These are phyloP conservation scores for Drymodes brunneopygia DNA, from an alignment of 2,113 vertebrate genomes.

Conservation along the genomic window DNA sequence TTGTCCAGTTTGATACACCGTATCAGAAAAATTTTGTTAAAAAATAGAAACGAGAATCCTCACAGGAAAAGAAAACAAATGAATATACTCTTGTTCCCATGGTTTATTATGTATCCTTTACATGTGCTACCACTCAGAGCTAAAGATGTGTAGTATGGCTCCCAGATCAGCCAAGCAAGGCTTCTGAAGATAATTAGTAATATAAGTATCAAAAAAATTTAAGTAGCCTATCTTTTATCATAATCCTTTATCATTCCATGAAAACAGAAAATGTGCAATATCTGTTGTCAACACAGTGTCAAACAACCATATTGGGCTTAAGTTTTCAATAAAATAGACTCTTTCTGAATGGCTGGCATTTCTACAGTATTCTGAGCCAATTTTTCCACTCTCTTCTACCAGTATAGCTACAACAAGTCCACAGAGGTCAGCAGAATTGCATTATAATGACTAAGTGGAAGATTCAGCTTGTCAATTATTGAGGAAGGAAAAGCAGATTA, in stretches of 20 bases:
- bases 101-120: not conserved
- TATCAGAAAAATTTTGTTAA: not conserved
- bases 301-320: slow-evolving; percentile 52
- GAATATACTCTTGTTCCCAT: not conserved
- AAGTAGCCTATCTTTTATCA: not conserved
- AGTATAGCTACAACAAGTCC: slow-evolving; percentile 29
- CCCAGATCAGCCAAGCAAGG: not conserved
- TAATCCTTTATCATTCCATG: slow-evolving; percentile 15
- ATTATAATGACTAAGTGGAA: slow-evolving; percentile 5
- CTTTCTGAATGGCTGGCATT: slow-evolving; percentile 37
- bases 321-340: slow-evolving; percentile 46
- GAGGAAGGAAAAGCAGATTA: not conserved
- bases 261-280: slow-evolving; percentile 62
- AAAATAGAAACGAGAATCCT: not conserved
- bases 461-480: slow-evolving; percentile 34
- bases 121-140: not conserved
- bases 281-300: slow-evolving; percentile 63
- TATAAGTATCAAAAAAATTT: not conserved
- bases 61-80: not conserved
- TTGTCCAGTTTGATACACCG: not conserved
- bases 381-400: slow-evolving; percentile 21
- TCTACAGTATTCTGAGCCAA: slow-evolving; percentile 44
- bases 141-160: not conserved
- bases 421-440: slow-evolving; percentile 29
- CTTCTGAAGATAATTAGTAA: not conserved